phyloP scores from a whole-genome alignment of 2,797 vertebrate species.

The Circus cinereus region DNA sequence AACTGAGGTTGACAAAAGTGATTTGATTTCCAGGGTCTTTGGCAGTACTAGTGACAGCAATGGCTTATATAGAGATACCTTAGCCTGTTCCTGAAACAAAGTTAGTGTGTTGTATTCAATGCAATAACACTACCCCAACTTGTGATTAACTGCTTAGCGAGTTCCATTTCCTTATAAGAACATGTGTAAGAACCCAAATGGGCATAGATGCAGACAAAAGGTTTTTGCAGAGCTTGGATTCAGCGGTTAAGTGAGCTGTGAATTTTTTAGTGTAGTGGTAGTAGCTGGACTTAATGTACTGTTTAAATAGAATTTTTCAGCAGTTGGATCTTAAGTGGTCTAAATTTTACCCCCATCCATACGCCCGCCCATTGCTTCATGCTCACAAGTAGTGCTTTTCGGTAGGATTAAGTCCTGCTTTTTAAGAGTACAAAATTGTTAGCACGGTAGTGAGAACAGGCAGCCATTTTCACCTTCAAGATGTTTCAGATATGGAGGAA shows the following conservation, averaged over 20 bases:
- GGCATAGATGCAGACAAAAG: background rate
- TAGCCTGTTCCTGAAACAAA: slow-evolving; percentile 29
- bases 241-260: background rate
- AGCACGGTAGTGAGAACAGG: fast-evolving
- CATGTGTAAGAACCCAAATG: slow-evolving; percentile 61
- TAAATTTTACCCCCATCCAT: background rate
- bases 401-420: background rate
- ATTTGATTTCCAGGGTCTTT: slow-evolving; percentile 38
- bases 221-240: background rate
- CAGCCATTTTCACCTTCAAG: background rate
- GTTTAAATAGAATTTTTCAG: background rate
- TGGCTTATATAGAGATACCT: slow-evolving; percentile 18
- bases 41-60: background rate
- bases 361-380: background rate
- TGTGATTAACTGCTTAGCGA: slow-evolving; percentile 56
- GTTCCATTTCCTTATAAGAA: slow-evolving; percentile 72
- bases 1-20: slow-evolving; percentile 3
- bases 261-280: background rate
- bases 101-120: slow-evolving; percentile 4
- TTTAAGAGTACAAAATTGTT: background rate
- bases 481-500: background rate
- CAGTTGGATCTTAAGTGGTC: background rate
- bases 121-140: slow-evolving; percentile 29
- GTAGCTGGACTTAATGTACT: background rate
- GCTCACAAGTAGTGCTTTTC: background rate